Evolutionary conservation across 2,797 vertebrate genomes (phyloP).

Genomic region (Tiaroga cobitis): DNA sequence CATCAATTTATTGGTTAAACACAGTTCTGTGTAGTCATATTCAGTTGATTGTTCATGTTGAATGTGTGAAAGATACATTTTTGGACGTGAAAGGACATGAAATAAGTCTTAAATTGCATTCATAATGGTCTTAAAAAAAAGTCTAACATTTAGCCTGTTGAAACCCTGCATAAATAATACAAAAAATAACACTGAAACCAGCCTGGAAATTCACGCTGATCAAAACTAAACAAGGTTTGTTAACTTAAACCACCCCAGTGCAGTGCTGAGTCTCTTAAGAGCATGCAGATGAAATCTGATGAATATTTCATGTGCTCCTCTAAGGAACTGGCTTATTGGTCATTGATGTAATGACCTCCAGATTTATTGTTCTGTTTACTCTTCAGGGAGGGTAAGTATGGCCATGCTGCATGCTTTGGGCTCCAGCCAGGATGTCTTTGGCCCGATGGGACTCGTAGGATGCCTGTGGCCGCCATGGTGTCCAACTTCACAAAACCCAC

Average conservation of each 20-base stretch:
- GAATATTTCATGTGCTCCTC: neutral
- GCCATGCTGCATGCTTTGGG: slow-evolving; percentile 93
- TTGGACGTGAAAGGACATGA: neutral
- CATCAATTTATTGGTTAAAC: neutral
- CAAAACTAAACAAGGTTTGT: neutral
- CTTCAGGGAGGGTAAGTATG: slow-evolving; percentile 91
- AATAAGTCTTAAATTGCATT: neutral
- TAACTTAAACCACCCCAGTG: neutral
- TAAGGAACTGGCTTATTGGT: neutral
- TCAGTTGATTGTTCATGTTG: neutral
- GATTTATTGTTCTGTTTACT: slow-evolving; percentile 26
- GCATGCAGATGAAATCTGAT: neutral
- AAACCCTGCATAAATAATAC: neutral
- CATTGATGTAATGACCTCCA: neutral
- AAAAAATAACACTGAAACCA: neutral
- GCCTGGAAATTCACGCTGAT: neutral
- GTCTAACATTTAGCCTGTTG: neutral
- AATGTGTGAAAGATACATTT: neutral
- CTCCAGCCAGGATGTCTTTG: slow-evolving; percentile 88
- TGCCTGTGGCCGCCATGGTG: slow-evolving; percentile 91
- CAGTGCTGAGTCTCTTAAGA: neutral
- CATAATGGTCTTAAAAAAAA: neutral
- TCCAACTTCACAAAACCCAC: slow-evolving; percentile 89
- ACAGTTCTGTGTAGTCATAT: neutral
- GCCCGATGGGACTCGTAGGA: slow-evolving; percentile 83